These are phyloP conservation scores for Argyresthia albistria DNA, from an alignment of 2,888 invertebrate genomes.

Conservation along the genomic window DNA sequence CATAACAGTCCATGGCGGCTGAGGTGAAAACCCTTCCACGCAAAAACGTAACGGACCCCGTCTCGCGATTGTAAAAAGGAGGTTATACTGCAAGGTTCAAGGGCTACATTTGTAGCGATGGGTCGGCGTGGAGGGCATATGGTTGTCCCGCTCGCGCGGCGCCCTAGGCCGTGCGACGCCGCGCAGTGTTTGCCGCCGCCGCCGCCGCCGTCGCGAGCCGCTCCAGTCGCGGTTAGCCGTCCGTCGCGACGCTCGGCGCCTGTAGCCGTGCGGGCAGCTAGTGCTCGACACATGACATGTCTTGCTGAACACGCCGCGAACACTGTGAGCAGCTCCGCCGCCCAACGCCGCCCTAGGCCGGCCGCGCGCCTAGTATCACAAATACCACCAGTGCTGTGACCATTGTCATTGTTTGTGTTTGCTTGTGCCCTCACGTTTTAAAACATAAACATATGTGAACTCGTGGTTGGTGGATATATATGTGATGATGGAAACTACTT, in stretches of 20 bases:
- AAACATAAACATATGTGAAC: slow-evolving; percentile 1
- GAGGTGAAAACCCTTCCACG: slow-evolving; percentile 62
- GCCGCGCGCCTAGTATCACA: too few relatives aligned
- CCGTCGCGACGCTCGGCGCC: slow-evolving; percentile 69
- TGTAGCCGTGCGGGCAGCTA: slow-evolving; percentile 21
- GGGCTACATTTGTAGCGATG: slow-evolving; percentile 56
- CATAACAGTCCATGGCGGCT: slow-evolving; percentile 38
- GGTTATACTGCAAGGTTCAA: slow-evolving; percentile 55
- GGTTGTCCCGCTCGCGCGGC: slow-evolving; percentile 62
- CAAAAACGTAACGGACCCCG: slow-evolving; percentile 50
- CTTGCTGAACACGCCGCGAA: slow-evolving; percentile 35
- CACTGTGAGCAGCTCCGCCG: slow-evolving; percentile 38
- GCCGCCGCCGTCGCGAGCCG: slow-evolving; percentile 44
- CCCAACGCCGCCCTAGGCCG: slow-evolving; percentile 53
- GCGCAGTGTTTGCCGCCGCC: slow-evolving; percentile 18
- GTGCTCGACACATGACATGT: slow-evolving; percentile 23
- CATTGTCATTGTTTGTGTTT: slow-evolving; percentile 44
- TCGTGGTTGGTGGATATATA: not conserved
- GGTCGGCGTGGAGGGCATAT: slow-evolving; percentile 38
- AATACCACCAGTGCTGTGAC: slow-evolving; percentile 34
- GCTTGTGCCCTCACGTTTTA: slow-evolving; percentile 18
- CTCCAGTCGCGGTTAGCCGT: slow-evolving; percentile 71
- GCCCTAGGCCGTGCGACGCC: slow-evolving; percentile 42
- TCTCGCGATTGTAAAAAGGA: slow-evolving; percentile 50
- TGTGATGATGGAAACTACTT: not conserved